Evolutionary conservation across 1,140 invertebrate genomes (phyloP), one percentile per base, ranked within the genome.

Genomic region (Drosophila prosaltans): DNA sequence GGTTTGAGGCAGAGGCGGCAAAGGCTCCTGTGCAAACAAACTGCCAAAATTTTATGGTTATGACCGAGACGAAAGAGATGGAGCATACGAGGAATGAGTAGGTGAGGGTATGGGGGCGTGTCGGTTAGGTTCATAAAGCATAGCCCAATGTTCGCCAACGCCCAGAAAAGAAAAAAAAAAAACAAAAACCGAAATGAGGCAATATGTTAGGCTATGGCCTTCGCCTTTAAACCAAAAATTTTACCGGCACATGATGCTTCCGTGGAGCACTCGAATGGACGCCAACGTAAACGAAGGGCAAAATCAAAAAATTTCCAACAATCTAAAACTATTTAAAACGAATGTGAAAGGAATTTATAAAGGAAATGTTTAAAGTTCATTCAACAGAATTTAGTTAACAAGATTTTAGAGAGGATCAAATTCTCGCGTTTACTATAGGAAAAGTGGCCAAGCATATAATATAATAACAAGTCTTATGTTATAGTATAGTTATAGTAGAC

Each of bases 1-100:
- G 65, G 64, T 72, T 72, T 75, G 72, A 55, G 57, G 16, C 6
- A 36, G 32, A 1, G 32, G 32, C 16, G 32, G 30, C 57, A 59
- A 36, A 30, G 55, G 16, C 55, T 76, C 60, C 65, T 76, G 70
- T 36, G 60, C 51, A 74, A 74, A 65, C 68, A 71, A 48, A 30
- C 45, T 30, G 40, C 45, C 24, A 26, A 39, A 26, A 39, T 61
- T 65, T 32, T 65, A 59, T 59, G 57, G 45, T 69, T 73, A 60
- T 70, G 61, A 55, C 11, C 24, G 54, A 55, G 45, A 8, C 8
- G 24, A 9, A 51, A 51, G 45, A 51, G 45, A 51, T 24, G 55
- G 71, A 71, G 58, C 61, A 69, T 54, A 30, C 1, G 9, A 0
- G 11, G 2, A n/a, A 45, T 30, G 3, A 45, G 43, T n/a, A n/a